phyloP scores from a whole-genome alignment of 2,113 vertebrate genomes.

The Pagrus major region DNA sequence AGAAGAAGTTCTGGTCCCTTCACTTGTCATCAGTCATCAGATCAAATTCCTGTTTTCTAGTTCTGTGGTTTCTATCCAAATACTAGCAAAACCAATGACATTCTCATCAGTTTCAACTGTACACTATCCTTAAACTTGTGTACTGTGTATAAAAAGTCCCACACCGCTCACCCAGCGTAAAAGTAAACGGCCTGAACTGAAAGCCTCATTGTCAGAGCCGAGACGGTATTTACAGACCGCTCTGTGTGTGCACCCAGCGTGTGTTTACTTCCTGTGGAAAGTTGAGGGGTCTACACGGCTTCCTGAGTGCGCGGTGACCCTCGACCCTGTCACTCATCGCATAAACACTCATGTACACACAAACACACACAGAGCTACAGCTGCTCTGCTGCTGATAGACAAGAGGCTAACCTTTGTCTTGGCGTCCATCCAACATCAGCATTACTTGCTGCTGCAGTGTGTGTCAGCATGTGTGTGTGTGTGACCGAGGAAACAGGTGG shows the following conservation, averaged over 20 bases:
- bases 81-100: neutral
- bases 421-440: constrained; percentile 35
- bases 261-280: constrained; percentile 69
- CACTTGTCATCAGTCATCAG: neutral
- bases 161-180: neutral
- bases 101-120: neutral
- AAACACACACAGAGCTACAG: constrained; percentile 14
- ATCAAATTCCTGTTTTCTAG: no score
- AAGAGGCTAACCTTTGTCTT: constrained; percentile 40
- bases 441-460: neutral
- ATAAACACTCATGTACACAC: constrained; percentile 23
- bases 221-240: constrained; percentile 15
- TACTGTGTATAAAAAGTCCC: neutral
- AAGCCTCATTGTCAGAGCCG: neutral
- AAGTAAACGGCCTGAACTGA: neutral
- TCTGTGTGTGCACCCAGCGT: constrained; percentile 5
- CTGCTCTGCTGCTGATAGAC: constrained; percentile 63
- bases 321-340: constrained; percentile 57
- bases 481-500: constrained; percentile 42
- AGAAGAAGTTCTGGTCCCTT: no score
- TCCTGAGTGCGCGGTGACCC: constrained; percentile 64
- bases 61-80: no score
- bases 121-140: neutral
- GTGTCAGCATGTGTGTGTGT: neutral
- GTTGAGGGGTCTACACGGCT: constrained; percentile 40